Evolutionary conservation across 2,113 vertebrate genomes (phyloP).

Genomic region (Serilophus lunatus): DNA sequence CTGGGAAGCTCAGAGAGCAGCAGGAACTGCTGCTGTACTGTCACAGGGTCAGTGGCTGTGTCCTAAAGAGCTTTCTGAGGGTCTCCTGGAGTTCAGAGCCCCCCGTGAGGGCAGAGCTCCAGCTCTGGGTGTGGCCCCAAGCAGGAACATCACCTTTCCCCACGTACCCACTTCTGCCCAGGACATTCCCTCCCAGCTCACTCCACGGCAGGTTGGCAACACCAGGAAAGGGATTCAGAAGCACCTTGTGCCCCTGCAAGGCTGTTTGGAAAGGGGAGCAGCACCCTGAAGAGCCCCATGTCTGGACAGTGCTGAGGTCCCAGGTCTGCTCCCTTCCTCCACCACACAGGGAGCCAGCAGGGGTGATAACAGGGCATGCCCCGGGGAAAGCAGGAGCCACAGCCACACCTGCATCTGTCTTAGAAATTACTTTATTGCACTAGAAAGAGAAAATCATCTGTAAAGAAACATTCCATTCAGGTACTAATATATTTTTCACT

Average conservation of each 20-base stretch:
- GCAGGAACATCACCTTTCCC: background rate
- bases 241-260: background rate
- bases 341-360: accelerated
- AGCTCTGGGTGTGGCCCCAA: accelerated
- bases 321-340: background rate
- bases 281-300: accelerated
- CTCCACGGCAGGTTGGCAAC: accelerated
- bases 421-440: constrained; percentile 74
- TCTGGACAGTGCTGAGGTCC: background rate
- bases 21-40: background rate
- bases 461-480: constrained; percentile 68
- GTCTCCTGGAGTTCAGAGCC: background rate
- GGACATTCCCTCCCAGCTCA: background rate
- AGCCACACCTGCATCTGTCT: background rate
- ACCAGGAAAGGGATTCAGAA: background rate
- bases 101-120: accelerated
- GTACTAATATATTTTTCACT: constrained; percentile 27
- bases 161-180: accelerated
- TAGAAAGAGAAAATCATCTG: constrained; percentile 61
- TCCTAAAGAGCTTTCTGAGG: background rate
- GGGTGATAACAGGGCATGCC: background rate
- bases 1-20: background rate
- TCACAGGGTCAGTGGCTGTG: background rate
- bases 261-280: background rate
- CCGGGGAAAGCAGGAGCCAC: background rate